phyloP scores from a whole-genome alignment of 92 coral and sea anemone species.

The Blastomussa wellsi region DNA sequence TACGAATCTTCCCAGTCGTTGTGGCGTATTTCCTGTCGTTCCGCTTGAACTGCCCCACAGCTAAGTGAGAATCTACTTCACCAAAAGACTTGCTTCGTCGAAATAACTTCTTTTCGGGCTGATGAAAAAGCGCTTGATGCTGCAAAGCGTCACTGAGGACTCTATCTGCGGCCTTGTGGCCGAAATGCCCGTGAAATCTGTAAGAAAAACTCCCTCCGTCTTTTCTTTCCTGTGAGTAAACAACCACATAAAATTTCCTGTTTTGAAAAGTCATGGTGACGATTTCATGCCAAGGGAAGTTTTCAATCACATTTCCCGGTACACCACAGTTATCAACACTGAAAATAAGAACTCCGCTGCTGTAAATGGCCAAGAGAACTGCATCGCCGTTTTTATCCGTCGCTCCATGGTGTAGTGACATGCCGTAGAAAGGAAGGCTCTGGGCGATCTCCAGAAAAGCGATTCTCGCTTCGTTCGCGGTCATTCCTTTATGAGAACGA shows the following conservation, averaged over 20 bases:
- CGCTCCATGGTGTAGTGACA: conserved; percentile 76
- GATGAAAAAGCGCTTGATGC: conserved; percentile 64
- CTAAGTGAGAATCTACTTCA: conserved; percentile 66
- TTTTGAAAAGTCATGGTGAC: conserved; percentile 75
- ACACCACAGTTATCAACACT: conserved; percentile 55
- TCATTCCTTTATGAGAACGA: conserved; percentile 76
- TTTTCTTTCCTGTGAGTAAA: conserved; percentile 68
- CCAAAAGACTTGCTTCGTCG: conserved; percentile 88
- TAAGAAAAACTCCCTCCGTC: conserved; percentile 78
- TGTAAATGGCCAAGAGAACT: conserved; percentile 70
- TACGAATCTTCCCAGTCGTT: conserved; percentile 33
- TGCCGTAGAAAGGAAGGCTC: conserved; percentile 71
- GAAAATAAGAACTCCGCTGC: conserved; percentile 76
- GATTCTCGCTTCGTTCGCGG: conserved; percentile 69
- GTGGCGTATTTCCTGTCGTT: conserved; percentile 69
- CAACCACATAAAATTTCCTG: conserved; percentile 82
- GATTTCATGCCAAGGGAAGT: conserved; percentile 82
- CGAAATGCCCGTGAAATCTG: conserved; percentile 90
- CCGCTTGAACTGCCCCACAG: conserved; percentile 40
- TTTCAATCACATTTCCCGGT: conserved; percentile 59
- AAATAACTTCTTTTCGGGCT: conserved; percentile 71
- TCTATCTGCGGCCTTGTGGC: conserved; percentile 88
- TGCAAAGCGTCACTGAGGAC: conserved; percentile 60
- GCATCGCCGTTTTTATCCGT: conserved; percentile 67
- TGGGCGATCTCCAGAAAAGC: conserved; percentile 73